Percentiles rank a stretch among this genome's conserved stretches.
Conservation (phyloP, 1,140 invertebrate species). For the Papilio xuthus region DNA sequence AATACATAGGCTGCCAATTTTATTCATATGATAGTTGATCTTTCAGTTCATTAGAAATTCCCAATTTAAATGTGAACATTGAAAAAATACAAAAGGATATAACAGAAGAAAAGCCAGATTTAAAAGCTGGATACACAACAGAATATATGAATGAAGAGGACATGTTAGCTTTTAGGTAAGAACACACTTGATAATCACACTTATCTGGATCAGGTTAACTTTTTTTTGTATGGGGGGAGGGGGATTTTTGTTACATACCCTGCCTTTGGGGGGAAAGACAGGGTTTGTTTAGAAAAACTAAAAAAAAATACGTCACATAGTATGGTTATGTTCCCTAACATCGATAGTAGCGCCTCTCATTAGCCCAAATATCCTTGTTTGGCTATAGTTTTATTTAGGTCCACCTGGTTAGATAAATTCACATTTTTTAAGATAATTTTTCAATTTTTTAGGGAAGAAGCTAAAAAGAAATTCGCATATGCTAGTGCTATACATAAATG, state of each 20-base stretch:
- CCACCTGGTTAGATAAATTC: neutral
- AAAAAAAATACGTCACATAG: no score
- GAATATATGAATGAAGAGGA: conserved; percentile 66
- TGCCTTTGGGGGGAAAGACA: no score
- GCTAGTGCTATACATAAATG: conserved; percentile 69
- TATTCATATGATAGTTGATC: neutral
- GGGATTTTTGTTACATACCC: no score
- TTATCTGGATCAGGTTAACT: no score
- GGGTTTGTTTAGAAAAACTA: no score
- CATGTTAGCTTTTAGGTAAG: conserved; percentile 62
- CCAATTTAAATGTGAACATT: neutral
- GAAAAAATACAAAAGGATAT: neutral
- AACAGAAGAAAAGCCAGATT: neutral
- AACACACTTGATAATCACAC: no score
- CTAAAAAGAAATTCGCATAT: conserved; percentile 64
- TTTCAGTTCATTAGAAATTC: conserved; percentile 40
- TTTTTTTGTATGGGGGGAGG: no score
- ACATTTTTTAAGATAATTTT: neutral
- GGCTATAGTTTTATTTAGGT: neutral
- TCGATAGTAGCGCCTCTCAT: no score
- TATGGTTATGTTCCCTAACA: no score
- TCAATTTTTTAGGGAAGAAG: conserved; percentile 63
- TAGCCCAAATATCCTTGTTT: no score
- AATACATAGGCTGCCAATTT: no score
- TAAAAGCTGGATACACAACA: conserved; percentile 44